Conservation (phyloP, 2,113 vertebrate species). For the Artemisiospiza belli region DNA sequence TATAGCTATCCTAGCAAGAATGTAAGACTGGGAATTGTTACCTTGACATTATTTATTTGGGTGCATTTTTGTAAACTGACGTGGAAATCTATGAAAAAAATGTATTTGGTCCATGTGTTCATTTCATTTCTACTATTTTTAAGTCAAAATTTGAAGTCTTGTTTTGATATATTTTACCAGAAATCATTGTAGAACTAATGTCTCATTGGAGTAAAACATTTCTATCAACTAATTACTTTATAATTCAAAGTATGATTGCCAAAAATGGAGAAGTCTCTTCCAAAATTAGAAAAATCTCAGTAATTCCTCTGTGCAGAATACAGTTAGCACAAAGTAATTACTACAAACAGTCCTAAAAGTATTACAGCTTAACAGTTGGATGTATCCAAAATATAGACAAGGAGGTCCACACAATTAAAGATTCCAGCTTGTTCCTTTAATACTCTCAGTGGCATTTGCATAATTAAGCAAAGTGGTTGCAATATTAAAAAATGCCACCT, state of each 20-base stretch:
- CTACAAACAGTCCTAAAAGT: background rate
- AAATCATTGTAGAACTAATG: background rate
- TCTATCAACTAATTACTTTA: background rate
- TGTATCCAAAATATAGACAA: background rate
- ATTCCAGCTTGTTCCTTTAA: background rate
- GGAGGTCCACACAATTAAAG: background rate
- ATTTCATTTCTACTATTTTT: background rate
- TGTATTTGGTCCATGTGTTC: background rate
- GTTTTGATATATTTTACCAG: background rate
- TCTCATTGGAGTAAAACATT: background rate
- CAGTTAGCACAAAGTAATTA: background rate
- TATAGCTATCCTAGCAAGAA: background rate
- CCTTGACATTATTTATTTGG: background rate
- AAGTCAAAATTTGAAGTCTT: background rate
- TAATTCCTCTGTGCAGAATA: background rate
- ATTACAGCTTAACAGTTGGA: background rate
- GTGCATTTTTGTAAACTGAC: background rate
- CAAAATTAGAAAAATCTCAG: background rate
- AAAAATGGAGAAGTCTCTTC: background rate
- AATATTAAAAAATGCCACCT: background rate
- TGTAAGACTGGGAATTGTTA: background rate
- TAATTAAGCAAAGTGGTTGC: conserved; percentile 6
- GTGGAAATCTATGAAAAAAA: background rate
- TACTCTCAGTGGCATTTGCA: background rate
- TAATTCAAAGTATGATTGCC: background rate